Percentiles rank a stretch among this genome's conserved stretches.
Evolutionary conservation across 2,113 vertebrate species (phyloP).

Genomic region (Chaetodon auriga): DNA sequence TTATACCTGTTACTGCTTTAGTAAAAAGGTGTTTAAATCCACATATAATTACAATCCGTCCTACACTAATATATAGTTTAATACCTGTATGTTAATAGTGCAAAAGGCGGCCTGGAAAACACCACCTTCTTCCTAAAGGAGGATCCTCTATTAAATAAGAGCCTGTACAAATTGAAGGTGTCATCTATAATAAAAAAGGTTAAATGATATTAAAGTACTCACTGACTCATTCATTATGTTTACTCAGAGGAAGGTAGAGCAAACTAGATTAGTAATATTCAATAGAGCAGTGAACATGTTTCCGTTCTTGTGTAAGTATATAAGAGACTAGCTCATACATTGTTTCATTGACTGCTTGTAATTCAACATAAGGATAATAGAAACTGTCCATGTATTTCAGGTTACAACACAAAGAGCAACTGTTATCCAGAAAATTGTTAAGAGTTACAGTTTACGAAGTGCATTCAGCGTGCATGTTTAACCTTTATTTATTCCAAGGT

Average conservation of each 20-base stretch:
- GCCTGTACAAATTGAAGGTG: conserved; percentile 20
- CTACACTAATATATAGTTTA: not conserved
- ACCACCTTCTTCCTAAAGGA: conserved; percentile 33
- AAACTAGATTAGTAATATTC: conserved; percentile 24
- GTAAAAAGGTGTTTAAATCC: conserved; percentile 11
- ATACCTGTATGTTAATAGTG: conserved; percentile 13
- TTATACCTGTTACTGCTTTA: conserved; percentile 1
- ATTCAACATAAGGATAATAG: not conserved
- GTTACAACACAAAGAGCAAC: not conserved
- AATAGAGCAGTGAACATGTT: conserved; percentile 26
- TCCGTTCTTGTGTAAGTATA: not conserved
- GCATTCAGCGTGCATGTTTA: no score
- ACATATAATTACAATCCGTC: not conserved
- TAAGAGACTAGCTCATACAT: not conserved
- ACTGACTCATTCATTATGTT: conserved; percentile 45
- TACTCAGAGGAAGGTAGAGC: conserved; percentile 8
- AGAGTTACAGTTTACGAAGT: no score
- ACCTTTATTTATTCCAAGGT: conserved; percentile 17
- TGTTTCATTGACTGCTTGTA: not conserved
- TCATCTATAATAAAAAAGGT: conserved; percentile 44
- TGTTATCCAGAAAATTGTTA: no score
- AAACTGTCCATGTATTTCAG: not conserved
- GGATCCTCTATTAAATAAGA: conserved; percentile 40
- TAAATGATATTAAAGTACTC: conserved; percentile 38
- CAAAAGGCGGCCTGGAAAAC: conserved; percentile 30